phyloP scores from a whole-genome alignment of 2,888 invertebrate genomes.

The Hirtodrosophila cameraria region DNA sequence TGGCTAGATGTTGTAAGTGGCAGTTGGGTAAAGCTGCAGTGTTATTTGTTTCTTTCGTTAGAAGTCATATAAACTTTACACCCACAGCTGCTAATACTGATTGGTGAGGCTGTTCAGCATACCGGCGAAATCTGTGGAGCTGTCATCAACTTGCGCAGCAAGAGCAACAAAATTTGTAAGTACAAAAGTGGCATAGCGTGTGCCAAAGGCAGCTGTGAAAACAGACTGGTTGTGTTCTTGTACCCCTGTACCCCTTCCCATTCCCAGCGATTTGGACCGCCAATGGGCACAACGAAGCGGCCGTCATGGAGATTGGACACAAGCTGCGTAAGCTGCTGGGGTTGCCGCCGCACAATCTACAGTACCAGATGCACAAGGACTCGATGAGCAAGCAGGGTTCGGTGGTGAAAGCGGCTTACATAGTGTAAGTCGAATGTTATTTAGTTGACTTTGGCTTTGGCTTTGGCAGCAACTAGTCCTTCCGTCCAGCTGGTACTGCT shows the following conservation, averaged over 20 bases:
- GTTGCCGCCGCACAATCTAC: slow-evolving; percentile 85
- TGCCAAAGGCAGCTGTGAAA: no score
- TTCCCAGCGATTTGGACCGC: slow-evolving; percentile 92
- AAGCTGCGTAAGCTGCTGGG: slow-evolving; percentile 93
- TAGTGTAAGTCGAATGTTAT: slow-evolving; percentile 56
- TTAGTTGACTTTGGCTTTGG: slow-evolving; percentile 9
- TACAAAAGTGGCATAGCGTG: slow-evolving; percentile 5
- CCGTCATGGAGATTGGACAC: slow-evolving; percentile 93
- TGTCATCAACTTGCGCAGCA: slow-evolving; percentile 95
- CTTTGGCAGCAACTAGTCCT: slow-evolving; percentile 8
- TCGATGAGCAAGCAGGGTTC: slow-evolving; percentile 92
- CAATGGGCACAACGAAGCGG: slow-evolving; percentile 90
- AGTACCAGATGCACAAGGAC: slow-evolving; percentile 92
- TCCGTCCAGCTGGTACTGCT: neutral
- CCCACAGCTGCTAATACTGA: slow-evolving; percentile 89
- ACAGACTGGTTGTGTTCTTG: neutral
- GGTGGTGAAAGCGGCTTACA: slow-evolving; percentile 86
- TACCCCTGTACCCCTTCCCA: no score
- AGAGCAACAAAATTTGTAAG: slow-evolving; percentile 92
- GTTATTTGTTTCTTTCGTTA: no score
- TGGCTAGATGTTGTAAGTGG: slow-evolving; percentile 90
- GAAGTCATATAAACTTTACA: no score
- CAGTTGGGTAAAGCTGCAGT: no score
- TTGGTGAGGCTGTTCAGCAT: slow-evolving; percentile 97
- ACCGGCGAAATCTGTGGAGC: slow-evolving; percentile 97